A percentile compares a stretch with the other conserved stretches of the same genome.
Evolutionary conservation across 2,888 invertebrate genomes (phyloP).

Genomic region (Lepas anatifera): DNA sequence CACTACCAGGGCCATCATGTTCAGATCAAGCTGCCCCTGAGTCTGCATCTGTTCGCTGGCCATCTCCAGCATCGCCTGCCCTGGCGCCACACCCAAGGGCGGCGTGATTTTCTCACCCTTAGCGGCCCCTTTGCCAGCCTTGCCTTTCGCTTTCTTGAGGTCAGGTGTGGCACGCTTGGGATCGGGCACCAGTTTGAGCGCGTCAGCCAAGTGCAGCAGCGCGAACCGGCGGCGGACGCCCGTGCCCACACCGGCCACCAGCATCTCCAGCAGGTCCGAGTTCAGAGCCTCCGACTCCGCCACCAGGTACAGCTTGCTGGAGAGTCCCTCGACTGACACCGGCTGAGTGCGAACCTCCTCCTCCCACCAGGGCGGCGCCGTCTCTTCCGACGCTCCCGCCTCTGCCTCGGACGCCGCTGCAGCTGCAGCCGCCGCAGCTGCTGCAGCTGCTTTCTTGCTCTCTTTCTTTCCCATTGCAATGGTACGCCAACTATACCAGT

Average conservation of each 20-base stretch:
- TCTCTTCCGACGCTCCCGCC: background rate
- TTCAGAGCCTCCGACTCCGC: background rate
- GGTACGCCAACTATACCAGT: no score
- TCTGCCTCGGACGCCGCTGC: background rate
- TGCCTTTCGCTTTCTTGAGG: background rate
- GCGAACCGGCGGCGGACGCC: background rate
- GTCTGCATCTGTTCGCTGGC: background rate
- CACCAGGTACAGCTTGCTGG: background rate
- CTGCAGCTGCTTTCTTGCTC: background rate
- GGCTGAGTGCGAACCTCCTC: background rate
- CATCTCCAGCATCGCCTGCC: background rate
- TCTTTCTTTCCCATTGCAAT: constrained; percentile 1
- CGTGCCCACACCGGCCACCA: background rate
- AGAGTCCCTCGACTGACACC: background rate
- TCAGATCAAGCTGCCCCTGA: background rate
- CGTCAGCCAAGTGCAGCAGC: background rate
- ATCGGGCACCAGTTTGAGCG: background rate
- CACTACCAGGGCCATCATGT: background rate
- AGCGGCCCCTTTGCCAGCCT: background rate
- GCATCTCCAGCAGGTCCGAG: background rate
- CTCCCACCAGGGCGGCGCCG: background rate
- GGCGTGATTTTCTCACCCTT: background rate
- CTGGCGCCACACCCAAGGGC: background rate
- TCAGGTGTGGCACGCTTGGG: background rate
- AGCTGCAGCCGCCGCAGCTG: background rate